Base-by-base conservation (phyloP, 2,113 vertebrate genomes). In the Oncorhynchus mykiss region DNA sequence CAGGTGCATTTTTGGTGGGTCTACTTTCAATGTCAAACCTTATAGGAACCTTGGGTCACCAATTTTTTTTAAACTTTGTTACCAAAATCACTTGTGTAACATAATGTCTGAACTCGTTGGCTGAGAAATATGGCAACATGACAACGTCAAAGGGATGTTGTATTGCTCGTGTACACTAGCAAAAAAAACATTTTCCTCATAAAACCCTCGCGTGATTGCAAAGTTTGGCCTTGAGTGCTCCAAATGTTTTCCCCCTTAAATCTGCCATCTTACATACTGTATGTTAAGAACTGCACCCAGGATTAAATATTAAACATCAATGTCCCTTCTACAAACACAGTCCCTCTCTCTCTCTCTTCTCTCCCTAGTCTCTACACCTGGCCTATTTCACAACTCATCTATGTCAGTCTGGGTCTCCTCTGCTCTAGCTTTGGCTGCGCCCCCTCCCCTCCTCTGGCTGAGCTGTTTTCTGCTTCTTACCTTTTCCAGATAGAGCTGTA, bases 261-360 rank as follows among this genome's bases (percentile, higher is more conserved):
- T 88, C 84, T 84, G 78, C 75, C 64, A 77, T 84, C 88, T 90
- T 89, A 89, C 80, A 45, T 45, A 85, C 81, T 86, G 66, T 51
- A 49, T 83, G 82, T 83, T 86, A 81, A 87, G 85, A 88, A 86
- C 87, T 82, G 76, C 66, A 82, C 70, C 34, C 67, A 73, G 87
- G 91, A 91, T 93, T 91, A 92, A 91, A 89, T 87, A 83, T 91
- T 82, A 71, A 86, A 90, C 71, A 84, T 86, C 81, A 84, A 69
- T 81, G 83, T 84, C 76, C 70, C 68, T 24, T 80, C 78, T 64
- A 74, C 79, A 80, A 84, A 80, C 73, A 75, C 62, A 72, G 73
- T 34, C 14, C 27, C 31, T 73, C 77, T 59, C 49, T 70, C 48
- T 70, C 77, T 39, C 39, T 70, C 31, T 68, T 39, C 13, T 71